Evolutionary conservation across 2,888 invertebrate genomes (phyloP).

Genomic region (Sepiola atlantica): DNA sequence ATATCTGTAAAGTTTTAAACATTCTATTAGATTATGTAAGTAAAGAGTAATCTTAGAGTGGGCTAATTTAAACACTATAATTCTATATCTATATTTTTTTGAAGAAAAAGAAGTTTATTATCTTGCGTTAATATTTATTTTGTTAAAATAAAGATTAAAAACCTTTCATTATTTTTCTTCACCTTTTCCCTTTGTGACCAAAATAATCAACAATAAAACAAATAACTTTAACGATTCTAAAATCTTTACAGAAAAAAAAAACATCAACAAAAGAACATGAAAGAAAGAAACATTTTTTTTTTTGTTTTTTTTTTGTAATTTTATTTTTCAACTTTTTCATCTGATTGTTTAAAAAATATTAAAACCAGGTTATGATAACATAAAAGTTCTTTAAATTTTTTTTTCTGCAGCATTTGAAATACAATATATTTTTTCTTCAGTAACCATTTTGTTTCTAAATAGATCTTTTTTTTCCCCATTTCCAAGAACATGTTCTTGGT

Average conservation of each 20-base stretch:
- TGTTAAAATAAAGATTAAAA: background rate
- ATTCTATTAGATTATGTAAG: background rate
- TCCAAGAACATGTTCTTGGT: background rate
- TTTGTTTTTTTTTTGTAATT: background rate
- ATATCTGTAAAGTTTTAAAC: background rate
- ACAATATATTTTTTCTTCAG: background rate
- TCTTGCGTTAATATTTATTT: background rate
- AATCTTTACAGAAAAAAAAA: background rate
- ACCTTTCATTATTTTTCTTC: background rate
- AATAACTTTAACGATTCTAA: background rate
- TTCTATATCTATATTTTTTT: background rate
- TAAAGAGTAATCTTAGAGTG: background rate
- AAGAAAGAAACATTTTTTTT: background rate
- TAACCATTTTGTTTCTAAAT: background rate
- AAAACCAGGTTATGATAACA: slow-evolving; percentile 32
- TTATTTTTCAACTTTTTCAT: slow-evolving; percentile 15
- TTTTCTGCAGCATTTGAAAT: background rate
- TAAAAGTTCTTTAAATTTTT: background rate
- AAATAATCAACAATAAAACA: background rate
- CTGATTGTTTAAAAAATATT: background rate
- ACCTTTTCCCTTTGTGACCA: background rate
- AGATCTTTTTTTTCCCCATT: background rate
- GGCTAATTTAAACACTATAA: too few species aligned
- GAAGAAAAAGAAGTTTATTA: background rate
- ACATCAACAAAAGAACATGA: background rate